Evolutionary conservation across 1,140 invertebrate genomes (phyloP), one percentile per base, ranked within the genome.

Genomic region (Apocrypta bakeri): DNA sequence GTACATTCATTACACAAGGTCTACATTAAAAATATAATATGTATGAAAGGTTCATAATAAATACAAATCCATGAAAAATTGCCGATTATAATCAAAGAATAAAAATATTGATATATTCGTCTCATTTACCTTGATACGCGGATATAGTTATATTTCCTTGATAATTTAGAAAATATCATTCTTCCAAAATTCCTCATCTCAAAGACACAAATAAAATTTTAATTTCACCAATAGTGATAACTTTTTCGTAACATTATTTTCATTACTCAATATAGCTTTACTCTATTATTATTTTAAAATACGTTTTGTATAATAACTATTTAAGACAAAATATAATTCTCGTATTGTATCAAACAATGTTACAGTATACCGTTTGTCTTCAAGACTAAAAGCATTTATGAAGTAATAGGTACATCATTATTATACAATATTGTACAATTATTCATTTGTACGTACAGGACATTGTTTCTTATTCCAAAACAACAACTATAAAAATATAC

Each of bases 401-500:
- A 42, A 64, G 69, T 63, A 33, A 83, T 73, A 71, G 25, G 73
- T 56, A 81, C 25, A 37, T 37, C n/a, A 66, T 25, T 61, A 56
- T 79, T 56, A 56, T 81, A 76, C 40, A 79, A 25, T 68, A 79
- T 66, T 83, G 33, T 79, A 42, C 71, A 48, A 66, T 48, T 21
- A 33, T 31, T 71, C 40, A 56, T 79, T 78, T 83, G 37, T 74
- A 83, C 82, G 42, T 25, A 56, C 1, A 74, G 24, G 24, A 31
- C 9, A 75, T 27, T 33, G 9, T 78, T 29, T 64, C 14, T 40
- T 48, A 72, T 79, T 79, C 76, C 40, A 83, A 77, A 83, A 56
- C 0, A 68, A 80, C 31, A 80, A 75, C 63, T 83, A 83, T 83
- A 83, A 83, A 83, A 83, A 85, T 83, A 79, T 85, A 74, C 81